Evolutionary conservation across 2,797 vertebrate genomes (phyloP), one percentile per base, ranked within the genome.

Genomic region (Sarcophilus harrisii): DNA sequence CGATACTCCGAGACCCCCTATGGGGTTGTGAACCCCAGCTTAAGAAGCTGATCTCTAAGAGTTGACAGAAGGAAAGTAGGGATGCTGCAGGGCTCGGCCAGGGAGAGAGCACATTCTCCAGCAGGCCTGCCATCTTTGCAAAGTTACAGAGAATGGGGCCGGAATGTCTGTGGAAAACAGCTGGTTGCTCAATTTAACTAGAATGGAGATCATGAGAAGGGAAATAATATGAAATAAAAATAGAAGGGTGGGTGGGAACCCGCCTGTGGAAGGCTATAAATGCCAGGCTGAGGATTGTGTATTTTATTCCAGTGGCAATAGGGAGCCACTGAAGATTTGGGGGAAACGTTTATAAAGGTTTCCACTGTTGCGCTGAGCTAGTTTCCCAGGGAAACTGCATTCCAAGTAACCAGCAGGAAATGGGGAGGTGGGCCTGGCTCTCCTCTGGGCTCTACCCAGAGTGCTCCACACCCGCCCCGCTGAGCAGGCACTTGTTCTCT

Each of bases 401-500:
- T 87, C 91, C 92, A 94, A 73, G 24, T 28, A 38, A 94, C 58
- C 93, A 92, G 96, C 5, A 90, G 90, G 95, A 73, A 97, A 91
- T 38, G 10, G 60, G 5, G 2, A 96, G 57, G 81, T 95, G 54
- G 58, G 57, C 52, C 95, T 95, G 92, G 93, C n/a, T 8, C 92
- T 95, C 60, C 90, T 96, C 96, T 95, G 93, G 95, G 93, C 90
- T 94, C 90, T 96, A 91, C 94, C 90, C 57, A 92, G 73, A 91
- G 91, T 91, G 49, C 24, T 49, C 52, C 54, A 12, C 59, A 58
- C 28, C 0, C 18, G 28, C 27, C 49, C 6, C 30, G 30, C 90
- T 90, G 90, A 90, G 38, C 3, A 24, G 49, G 49, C 49, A 55
- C 30, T 90, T 96, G 55, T 92, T 96, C 96, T 95, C 93, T 55